phyloP scores from a whole-genome alignment of 1,140 invertebrate genomes.

The Achroia grisella region DNA sequence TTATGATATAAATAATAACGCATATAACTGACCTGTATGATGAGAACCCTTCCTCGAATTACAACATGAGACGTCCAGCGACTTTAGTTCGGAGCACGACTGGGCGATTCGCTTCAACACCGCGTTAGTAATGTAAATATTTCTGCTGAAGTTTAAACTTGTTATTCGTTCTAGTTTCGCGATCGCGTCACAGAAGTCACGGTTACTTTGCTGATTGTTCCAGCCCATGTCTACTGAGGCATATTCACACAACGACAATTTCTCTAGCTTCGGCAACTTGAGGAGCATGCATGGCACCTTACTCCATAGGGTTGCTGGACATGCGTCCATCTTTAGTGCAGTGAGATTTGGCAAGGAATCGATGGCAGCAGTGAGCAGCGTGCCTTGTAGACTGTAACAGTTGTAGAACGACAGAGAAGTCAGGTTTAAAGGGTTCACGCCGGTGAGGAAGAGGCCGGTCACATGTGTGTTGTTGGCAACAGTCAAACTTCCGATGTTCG shows the following conservation, averaged over 20 bases:
- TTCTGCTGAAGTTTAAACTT: conserved; percentile 43
- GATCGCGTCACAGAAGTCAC: conserved; percentile 41
- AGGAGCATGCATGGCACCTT: conserved; percentile 47
- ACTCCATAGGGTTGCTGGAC: conserved; percentile 45
- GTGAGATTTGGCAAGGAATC: conserved; percentile 43
- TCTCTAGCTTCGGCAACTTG: conserved; percentile 44
- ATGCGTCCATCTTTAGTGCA: conserved; percentile 48
- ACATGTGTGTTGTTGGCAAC: conserved; percentile 56
- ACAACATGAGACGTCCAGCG: conserved; percentile 47
- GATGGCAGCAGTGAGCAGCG: conserved; percentile 41
- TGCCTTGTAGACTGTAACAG: conserved; percentile 56
- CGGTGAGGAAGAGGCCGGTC: conserved; percentile 55
- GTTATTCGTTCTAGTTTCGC: conserved; percentile 36
- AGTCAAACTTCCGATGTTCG: conserved; percentile 46
- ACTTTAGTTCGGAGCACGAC: conserved; percentile 35
- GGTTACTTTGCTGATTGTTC: conserved; percentile 19
- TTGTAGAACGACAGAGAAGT: conserved; percentile 55
- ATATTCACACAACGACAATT: conserved; percentile 61
- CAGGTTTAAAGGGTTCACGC: conserved; percentile 31
- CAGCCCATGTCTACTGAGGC: conserved; percentile 25
- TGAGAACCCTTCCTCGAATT: conserved; percentile 33
- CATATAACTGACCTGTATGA: conserved; percentile 29
- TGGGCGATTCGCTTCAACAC: conserved; percentile 46
- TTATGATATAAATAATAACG: too few species aligned
- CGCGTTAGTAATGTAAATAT: conserved; percentile 48